These are phyloP conservation scores for Zaprionus vittiger DNA, from an alignment of 1,140 invertebrate species.

Conservation along the genomic window DNA sequence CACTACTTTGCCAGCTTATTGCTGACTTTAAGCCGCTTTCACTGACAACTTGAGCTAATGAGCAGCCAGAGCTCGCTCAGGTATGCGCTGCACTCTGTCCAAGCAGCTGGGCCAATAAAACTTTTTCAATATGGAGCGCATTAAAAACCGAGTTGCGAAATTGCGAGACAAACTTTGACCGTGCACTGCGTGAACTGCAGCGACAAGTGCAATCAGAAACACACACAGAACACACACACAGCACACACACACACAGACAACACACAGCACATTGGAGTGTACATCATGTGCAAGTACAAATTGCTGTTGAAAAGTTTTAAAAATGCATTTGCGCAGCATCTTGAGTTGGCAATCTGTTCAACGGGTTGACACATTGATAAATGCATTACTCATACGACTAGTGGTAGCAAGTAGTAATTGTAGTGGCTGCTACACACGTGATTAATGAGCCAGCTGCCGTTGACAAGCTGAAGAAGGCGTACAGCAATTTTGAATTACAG, in stretches of 20 bases:
- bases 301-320: constrained; percentile 61
- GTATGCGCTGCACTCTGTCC: constrained; percentile 30
- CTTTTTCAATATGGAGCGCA: constrained; percentile 73
- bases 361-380: constrained; percentile 45
- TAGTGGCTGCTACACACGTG: neutral
- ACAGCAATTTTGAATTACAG: constrained; percentile 48
- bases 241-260: neutral
- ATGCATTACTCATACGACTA: constrained; percentile 70
- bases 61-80: constrained; percentile 41
- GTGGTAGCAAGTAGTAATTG: constrained; percentile 2
- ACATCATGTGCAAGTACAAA: constrained; percentile 69
- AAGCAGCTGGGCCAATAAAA: constrained; percentile 73
- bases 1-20: constrained; percentile 38
- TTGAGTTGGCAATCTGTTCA: constrained; percentile 1
- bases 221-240: neutral
- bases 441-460: constrained; percentile 42
- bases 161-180: constrained; percentile 70
- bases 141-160: constrained; percentile 72
- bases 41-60: constrained; percentile 50
- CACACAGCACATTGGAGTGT: constrained; percentile 15
- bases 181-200: constrained; percentile 45
- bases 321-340: constrained; percentile 58
- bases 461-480: constrained; percentile 26
- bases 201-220: neutral
- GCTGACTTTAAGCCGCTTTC: constrained; percentile 9